phyloP scores from a whole-genome alignment of 2,797 vertebrate species.

The Sebastes goodei region DNA sequence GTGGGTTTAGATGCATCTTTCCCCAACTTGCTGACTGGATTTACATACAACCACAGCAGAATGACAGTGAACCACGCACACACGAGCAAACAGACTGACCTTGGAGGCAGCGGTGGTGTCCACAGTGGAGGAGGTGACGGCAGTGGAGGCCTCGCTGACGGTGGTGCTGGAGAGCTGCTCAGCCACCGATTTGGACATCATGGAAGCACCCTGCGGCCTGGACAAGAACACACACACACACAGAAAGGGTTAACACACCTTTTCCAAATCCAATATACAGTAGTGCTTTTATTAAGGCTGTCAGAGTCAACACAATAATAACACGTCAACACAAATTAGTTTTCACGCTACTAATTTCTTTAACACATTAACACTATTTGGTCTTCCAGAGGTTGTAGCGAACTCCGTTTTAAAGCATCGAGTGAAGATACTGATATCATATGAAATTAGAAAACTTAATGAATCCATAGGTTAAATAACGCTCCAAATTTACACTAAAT shows the following conservation, averaged over 20 bases:
- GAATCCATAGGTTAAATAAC: too few relatives aligned
- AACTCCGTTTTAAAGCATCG: too few relatives aligned
- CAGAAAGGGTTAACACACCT: neutral
- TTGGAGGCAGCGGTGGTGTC: constrained; percentile 86
- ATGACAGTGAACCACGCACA: neutral
- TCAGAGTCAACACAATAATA: too few relatives aligned
- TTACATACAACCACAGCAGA: neutral
- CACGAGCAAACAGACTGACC: constrained; percentile 74
- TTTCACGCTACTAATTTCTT: too few relatives aligned
- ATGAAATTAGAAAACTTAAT: too few relatives aligned
- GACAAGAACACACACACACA: neutral
- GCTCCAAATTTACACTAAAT: too few relatives aligned
- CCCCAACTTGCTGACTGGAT: neutral
- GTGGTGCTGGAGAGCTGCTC: constrained; percentile 91
- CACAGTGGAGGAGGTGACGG: constrained; percentile 88
- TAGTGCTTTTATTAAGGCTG: too few relatives aligned
- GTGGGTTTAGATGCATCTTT: neutral
- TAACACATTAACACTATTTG: too few relatives aligned
- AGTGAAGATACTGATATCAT: too few relatives aligned
- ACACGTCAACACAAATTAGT: too few relatives aligned
- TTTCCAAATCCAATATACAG: neutral
- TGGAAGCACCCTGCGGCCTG: constrained; percentile 83
- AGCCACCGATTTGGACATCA: constrained; percentile 82
- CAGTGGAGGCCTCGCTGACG: constrained; percentile 91
- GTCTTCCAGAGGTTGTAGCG: too few relatives aligned